These are phyloP conservation scores for Thalassophryne amazonica DNA, from an alignment of 2,797 vertebrate species.

Conservation along the genomic window DNA sequence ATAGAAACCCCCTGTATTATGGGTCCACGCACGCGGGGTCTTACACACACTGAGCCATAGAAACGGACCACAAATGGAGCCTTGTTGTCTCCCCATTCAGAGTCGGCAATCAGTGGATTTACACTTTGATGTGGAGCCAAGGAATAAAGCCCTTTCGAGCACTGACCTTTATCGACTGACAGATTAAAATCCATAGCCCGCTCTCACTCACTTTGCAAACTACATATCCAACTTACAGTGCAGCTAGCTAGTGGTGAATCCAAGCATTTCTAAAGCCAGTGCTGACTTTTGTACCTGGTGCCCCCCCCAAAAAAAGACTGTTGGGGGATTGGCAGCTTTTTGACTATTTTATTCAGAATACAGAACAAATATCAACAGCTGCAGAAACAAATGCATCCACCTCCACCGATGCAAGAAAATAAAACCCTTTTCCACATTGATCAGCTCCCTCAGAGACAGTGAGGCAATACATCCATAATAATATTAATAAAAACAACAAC, in stretches of 20 bases:
- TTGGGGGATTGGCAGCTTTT: conserved; percentile 12
- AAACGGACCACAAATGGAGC: conserved; percentile 78
- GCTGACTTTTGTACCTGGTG: conserved; percentile 45
- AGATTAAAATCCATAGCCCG: conserved; percentile 78
- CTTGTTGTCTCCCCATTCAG: conserved; percentile 80
- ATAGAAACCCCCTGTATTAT: conserved; percentile 76
- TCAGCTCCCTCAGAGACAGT: conserved; percentile 7
- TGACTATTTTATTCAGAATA: conserved; percentile 17
- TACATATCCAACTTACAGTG: conserved; percentile 78
- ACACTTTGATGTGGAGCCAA: conserved; percentile 80
- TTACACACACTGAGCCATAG: conserved; percentile 76
- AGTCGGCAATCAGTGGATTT: conserved; percentile 82
- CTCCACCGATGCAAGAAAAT: conserved; percentile 1
- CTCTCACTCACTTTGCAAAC: conserved; percentile 41
- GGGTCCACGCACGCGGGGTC: conserved; percentile 70
- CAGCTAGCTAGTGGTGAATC: conserved; percentile 46
- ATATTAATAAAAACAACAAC: no score
- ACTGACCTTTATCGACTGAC: conserved; percentile 80
- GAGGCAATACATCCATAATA: no score
- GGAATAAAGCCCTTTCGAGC: conserved; percentile 81
- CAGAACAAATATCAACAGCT: not conserved
- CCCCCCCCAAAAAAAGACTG: conserved; percentile 22
- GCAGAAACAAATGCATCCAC: conserved; percentile 1
- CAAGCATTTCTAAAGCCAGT: conserved; percentile 54
- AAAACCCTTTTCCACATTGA: not conserved